Base-by-base conservation (phyloP, 2,888 invertebrate species). In the Epistrophella euchroma region DNA sequence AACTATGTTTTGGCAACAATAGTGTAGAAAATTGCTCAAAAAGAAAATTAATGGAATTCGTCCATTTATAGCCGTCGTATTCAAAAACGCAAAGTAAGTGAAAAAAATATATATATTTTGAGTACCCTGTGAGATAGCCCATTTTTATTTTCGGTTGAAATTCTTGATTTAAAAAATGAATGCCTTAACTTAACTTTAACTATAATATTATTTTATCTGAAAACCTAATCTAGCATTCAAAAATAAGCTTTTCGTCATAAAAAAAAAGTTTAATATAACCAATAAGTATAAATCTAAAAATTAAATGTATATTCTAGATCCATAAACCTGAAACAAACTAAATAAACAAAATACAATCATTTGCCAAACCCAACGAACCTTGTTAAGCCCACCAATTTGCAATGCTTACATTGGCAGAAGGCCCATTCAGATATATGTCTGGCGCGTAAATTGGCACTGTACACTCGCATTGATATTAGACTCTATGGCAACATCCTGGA, bases 361-460 rank as follows among this genome's bases (percentile, higher is more conserved):
- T 77, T 72, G 72, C 68, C 72, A 70, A 64, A 64, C 28, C 60
- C 82, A 82, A 60, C 60, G 76, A 77, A 77, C 72, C 82, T 60
- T 52, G 47, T 60, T 72, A 80, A 85, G 75, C 80, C 68, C 45
- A 72, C 75, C 84, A 85, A 86, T 86, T 86, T 77, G 70, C 80
- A 70, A 77, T 81, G 77, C 81, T 81, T 73, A 77, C 73, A 81
- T 77, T 32, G 81, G 68, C 73, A 60, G 62, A 77, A 77, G 62
- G 76, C 80, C 56, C 75, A 72, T 80, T 85, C 80, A 60, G 60
- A 45, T 2, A 75, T 70, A 32, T 76, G 75, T 47, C 72, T 45
- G 66, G 58, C 37, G 70, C 74, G 47, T 76, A 78, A 85, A 85
- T 80, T 80, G 80, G 52, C 70, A 74, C 71, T 56, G 25, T 4